phyloP scores from a whole-genome alignment of 2,797 vertebrate genomes.

The Orestias chungarensis region DNA sequence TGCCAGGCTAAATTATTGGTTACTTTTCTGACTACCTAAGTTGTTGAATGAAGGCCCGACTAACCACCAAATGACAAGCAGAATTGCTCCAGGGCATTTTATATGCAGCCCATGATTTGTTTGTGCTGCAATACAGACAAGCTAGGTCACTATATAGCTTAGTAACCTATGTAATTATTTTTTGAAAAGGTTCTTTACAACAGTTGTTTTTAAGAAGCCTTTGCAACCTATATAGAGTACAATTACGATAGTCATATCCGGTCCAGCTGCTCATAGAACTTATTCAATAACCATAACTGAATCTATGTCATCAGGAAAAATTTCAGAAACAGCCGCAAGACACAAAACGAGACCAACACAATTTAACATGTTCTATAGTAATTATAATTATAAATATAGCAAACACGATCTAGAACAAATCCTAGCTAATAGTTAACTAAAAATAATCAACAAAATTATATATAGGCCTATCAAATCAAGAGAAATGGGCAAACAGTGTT shows the following conservation, averaged over 20 bases:
- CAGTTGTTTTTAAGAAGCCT: not conserved
- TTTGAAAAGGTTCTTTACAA: not conserved
- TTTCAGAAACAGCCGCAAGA: not conserved
- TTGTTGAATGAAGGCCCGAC: constrained; percentile 33
- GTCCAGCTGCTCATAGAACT: not conserved
- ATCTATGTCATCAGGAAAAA: not conserved
- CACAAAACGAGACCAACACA: not conserved
- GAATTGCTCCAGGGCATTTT: too few relatives aligned
- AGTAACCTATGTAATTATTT: not conserved
- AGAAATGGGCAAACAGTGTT: not conserved
- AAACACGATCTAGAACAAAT: not conserved
- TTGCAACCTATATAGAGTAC: not conserved
- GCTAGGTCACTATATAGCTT: constrained; percentile 19
- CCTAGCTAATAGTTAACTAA: not conserved
- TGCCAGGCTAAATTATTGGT: constrained; percentile 43
- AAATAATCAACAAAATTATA: too few relatives aligned
- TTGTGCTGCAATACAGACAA: constrained; percentile 18
- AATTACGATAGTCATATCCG: not conserved
- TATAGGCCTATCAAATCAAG: too few relatives aligned
- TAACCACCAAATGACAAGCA: constrained; percentile 39
- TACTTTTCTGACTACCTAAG: constrained; percentile 27
- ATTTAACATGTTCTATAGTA: not conserved
- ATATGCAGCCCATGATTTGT: constrained; percentile 28
- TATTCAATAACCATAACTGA: not conserved
- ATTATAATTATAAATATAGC: not conserved